Conservation (phyloP, 2,797 vertebrate species). For the Brachyrhaphis roseni region DNA sequence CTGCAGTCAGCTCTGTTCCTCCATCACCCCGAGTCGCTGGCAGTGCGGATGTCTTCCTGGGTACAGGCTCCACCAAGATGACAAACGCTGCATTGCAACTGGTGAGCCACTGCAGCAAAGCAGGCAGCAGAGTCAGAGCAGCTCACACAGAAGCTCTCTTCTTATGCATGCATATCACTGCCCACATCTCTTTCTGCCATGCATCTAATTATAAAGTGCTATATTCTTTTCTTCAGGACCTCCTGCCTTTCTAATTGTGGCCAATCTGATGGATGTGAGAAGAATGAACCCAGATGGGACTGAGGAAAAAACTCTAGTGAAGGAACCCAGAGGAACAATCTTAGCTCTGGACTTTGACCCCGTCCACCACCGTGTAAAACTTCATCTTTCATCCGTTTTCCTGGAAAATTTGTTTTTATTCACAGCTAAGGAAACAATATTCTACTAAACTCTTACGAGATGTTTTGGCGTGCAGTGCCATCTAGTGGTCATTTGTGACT, state of each 20-base stretch:
- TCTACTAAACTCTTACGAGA: neutral
- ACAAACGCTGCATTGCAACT: slow-evolving; percentile 83
- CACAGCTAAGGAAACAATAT: neutral
- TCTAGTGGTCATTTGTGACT: slow-evolving; percentile 49
- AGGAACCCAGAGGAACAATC: slow-evolving; percentile 86
- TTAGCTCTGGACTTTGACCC: slow-evolving; percentile 92
- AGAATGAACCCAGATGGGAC: slow-evolving; percentile 85
- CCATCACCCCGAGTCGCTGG: slow-evolving; percentile 81
- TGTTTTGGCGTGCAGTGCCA: slow-evolving; percentile 34
- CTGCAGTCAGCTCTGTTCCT: slow-evolving; percentile 90
- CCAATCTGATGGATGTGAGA: slow-evolving; percentile 85
- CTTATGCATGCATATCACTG: neutral
- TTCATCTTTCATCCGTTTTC: neutral
- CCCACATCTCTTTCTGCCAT: neutral
- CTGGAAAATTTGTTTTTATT: neutral
- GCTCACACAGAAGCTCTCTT: slow-evolving; percentile 11
- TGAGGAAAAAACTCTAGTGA: slow-evolving; percentile 79
- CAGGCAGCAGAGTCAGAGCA: slow-evolving; percentile 19
- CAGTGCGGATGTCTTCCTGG: slow-evolving; percentile 89
- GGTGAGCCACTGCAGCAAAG: slow-evolving; percentile 74
- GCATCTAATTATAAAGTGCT: neutral
- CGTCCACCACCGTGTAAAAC: slow-evolving; percentile 85
- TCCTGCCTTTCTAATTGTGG: slow-evolving; percentile 86
- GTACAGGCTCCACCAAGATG: slow-evolving; percentile 86
- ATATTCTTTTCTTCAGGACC: slow-evolving; percentile 78